Percentiles rank a stretch among this genome's conserved stretches.
These are phyloP conservation scores for Nymphicus hollandicus DNA, from an alignment of 2,113 vertebrate genomes.

Conservation along the genomic window DNA sequence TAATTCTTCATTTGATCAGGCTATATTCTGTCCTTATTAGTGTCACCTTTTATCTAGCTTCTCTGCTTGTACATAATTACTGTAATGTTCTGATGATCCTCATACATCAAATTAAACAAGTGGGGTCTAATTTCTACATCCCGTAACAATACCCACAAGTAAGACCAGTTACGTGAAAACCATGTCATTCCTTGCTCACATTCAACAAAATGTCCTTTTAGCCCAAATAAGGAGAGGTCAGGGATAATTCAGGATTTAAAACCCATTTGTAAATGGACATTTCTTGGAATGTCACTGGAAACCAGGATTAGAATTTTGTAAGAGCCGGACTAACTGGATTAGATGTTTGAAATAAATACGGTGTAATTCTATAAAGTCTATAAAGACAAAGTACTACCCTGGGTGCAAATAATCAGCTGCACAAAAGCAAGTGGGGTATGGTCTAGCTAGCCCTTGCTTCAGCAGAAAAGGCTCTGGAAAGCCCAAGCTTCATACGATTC, in stretches of 20 bases:
- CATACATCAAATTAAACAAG: neutral
- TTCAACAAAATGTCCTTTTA: neutral
- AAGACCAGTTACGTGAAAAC: neutral
- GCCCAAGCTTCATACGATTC: fast-evolving
- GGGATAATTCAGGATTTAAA: neutral
- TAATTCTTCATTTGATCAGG: neutral
- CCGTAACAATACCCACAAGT: neutral
- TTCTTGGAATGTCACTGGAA: neutral
- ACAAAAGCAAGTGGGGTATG: neutral
- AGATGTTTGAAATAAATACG: neutral
- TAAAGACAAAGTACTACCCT: neutral
- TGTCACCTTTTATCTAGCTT: neutral
- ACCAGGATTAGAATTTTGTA: neutral
- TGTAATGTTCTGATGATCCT: neutral
- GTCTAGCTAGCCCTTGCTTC: neutral
- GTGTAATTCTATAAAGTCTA: neutral
- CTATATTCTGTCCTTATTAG: neutral
- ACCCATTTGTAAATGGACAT: neutral
- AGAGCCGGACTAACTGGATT: neutral
- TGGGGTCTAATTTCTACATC: neutral
- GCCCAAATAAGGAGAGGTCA: neutral
- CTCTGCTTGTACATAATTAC: neutral
- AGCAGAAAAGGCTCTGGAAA: neutral
- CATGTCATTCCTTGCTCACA: neutral
- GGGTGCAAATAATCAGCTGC: neutral